Base-by-base conservation (phyloP, 2,797 vertebrate genomes). In the Fratercula arctica region DNA sequence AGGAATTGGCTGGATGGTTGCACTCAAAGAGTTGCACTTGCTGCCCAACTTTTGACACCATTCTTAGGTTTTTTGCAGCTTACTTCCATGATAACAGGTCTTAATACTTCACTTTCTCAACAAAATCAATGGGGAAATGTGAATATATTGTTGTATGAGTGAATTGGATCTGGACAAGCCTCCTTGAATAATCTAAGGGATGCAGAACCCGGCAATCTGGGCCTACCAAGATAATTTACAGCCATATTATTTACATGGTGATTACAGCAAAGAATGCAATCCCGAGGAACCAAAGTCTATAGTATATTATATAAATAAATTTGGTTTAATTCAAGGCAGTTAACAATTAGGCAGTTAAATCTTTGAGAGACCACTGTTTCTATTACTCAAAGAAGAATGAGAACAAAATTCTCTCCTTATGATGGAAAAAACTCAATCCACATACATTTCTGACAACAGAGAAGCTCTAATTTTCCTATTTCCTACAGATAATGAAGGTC, bases 191-290 rank as follows among this genome's bases (percentile, higher is more conserved):
- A n/a, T 7, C 53, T 54, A 21, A 69, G 35, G 31, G 1, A 4
- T 43, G 17, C 48, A 68, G 14, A 79, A 2, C 11, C 3, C 59
- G 7, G 0, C 6, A 85, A 19, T 33, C 20, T 28, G 25, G 19
- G 57, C 9, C 8, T 19, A 75, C 5, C 5, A 59, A 79, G 43
- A 16, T 18, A 51, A 69, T 46, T 57, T 39, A 43, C 13, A 73
- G 2, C 0, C 4, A 4, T 6, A 66, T 67, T 63, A 15, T 11
- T 90, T 77, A 61, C 2, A 2, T 74, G 10, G 2, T 6, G 73
- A 66, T 76, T 69, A 41, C 11, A 57, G 37, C 39, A 93, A 90
- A 83, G 2, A 28, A 16, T 56, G 11, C 1, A 79, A 35, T n/a
- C 11, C 5, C 41, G 18, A 66, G 11, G 17, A 90, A 45, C 1